Conservation (phyloP, 2,113 vertebrate species). For the Rousettus leschenaultii region DNA sequence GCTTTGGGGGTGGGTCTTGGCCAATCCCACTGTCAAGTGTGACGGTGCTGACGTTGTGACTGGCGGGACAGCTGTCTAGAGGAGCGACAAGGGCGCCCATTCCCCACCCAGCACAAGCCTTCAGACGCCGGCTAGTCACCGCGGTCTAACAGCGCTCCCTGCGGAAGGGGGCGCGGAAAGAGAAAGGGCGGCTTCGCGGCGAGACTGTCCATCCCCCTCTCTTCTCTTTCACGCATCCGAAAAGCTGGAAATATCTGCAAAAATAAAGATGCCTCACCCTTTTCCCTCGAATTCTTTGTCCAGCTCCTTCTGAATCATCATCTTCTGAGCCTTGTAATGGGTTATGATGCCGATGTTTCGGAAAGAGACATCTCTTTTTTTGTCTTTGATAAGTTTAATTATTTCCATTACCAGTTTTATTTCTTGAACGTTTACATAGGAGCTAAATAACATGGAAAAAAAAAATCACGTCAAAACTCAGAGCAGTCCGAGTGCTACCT, state of each 20-base stretch:
- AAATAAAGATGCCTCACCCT: slow-evolving; percentile 67
- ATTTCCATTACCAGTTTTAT: slow-evolving; percentile 87
- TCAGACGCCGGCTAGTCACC: too few species aligned
- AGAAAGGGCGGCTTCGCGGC: too few species aligned
- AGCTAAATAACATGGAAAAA: slow-evolving; percentile 75
- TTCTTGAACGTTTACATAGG: slow-evolving; percentile 87
- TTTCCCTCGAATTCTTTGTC: slow-evolving; percentile 77
- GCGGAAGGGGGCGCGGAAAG: too few species aligned
- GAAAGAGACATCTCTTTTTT: slow-evolving; percentile 71
- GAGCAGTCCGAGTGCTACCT: background rate
- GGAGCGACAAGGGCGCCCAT: background rate
- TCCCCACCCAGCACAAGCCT: background rate
- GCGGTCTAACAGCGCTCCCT: too few species aligned
- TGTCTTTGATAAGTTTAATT: slow-evolving; percentile 84
- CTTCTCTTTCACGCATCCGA: background rate
- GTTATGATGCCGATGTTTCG: slow-evolving; percentile 89
- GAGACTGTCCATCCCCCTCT: background rate
- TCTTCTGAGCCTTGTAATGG: slow-evolving; percentile 91
- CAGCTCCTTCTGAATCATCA: slow-evolving; percentile 80
- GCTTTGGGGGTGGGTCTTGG: background rate
- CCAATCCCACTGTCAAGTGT: background rate
- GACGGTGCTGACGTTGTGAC: fast-evolving
- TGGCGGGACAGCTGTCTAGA: background rate
- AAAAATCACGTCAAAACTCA: background rate
- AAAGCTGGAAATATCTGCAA: background rate